A percentile compares a stretch with the other conserved stretches of the same genome.
These are phyloP conservation scores for Cebus imitator DNA, from an alignment of 2,113 vertebrate species.

Conservation along the genomic window DNA sequence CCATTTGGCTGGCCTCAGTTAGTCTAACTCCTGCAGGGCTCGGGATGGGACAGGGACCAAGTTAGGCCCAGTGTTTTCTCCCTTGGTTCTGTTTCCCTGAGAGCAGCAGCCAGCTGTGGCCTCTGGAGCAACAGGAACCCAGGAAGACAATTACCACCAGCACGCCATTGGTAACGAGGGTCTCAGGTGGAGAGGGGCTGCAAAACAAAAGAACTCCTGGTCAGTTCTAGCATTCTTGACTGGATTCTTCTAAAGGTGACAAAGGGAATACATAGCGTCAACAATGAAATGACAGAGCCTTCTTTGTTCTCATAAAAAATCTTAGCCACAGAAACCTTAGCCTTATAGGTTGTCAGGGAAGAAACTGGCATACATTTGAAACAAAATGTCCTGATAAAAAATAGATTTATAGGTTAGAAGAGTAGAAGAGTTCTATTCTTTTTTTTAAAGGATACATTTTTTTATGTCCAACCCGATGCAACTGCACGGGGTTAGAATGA, in stretches of 20 bases:
- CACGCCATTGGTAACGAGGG: conserved; percentile 87
- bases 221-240: not conserved
- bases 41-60: not conserved
- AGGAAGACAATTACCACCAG: conserved; percentile 86
- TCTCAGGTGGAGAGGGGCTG: conserved; percentile 81
- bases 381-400: not conserved
- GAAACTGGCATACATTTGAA: not conserved
- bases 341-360: not conserved
- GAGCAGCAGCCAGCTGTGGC: not conserved
- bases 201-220: conserved; percentile 73
- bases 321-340: not conserved
- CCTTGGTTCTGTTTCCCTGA: not conserved
- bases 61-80: not conserved
- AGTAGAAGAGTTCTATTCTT: not conserved
- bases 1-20: not conserved
- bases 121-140: not conserved
- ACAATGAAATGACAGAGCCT: not conserved
- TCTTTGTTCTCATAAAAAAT: not conserved
- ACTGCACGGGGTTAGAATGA: not conserved
- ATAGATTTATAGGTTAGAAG: not conserved
- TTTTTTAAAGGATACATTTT: not conserved
- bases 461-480: not conserved
- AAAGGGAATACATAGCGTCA: not conserved
- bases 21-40: not conserved
- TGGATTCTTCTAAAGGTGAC: not conserved